phyloP scores from a whole-genome alignment of 2,888 invertebrate genomes.

The Operophtera brumata region DNA sequence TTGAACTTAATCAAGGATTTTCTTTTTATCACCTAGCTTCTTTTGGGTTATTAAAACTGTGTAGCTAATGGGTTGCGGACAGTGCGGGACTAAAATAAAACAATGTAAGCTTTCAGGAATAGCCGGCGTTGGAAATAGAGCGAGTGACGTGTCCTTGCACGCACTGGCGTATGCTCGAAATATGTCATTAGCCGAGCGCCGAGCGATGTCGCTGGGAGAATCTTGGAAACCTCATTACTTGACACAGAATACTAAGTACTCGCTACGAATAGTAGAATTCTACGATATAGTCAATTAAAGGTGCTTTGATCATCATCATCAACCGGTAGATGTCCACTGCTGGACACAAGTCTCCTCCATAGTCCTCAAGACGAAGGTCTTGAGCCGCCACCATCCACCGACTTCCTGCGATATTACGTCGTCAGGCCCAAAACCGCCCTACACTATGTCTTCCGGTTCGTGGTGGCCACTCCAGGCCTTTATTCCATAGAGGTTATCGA shows the following conservation, averaged over 20 bases:
- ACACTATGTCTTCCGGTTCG: no score
- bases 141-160: conserved; percentile 71
- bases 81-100: conserved; percentile 70
- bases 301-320: no score
- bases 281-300: not conserved
- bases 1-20: conserved; percentile 24
- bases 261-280: not conserved
- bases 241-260: not conserved
- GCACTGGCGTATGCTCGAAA: conserved; percentile 53
- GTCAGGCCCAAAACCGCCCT: no score
- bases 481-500: no score
- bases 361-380: no score
- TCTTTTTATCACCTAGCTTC: not conserved
- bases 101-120: conserved; percentile 78
- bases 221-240: conserved; percentile 28
- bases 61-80: conserved; percentile 46
- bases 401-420: no score
- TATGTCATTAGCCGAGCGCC: conserved; percentile 64
- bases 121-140: conserved; percentile 68
- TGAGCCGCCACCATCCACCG: no score
- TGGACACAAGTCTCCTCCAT: no score
- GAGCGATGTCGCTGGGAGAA: conserved; percentile 41
- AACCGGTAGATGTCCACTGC: no score
- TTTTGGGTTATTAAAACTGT: conserved; percentile 7
- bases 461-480: no score